Percentiles rank a stretch among this genome's conserved stretches.
phyloP scores from a whole-genome alignment of 2,113 vertebrate genomes.

The Ailurus styani region DNA sequence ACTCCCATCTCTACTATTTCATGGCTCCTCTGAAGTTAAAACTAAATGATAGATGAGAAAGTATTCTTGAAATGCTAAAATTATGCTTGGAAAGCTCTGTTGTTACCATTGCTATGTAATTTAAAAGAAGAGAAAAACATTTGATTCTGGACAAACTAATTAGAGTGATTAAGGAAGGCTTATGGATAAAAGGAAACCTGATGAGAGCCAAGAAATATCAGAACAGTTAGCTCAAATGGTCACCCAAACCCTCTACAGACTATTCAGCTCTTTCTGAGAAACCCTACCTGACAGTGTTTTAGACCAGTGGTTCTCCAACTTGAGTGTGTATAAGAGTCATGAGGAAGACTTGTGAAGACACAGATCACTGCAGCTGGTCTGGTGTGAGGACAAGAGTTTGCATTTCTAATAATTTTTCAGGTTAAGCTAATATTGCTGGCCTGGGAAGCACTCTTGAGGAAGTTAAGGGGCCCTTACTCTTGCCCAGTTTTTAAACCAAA shows the following conservation, averaged over 20 bases:
- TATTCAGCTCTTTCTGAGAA: background rate
- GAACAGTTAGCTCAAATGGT: background rate
- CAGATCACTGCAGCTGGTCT: background rate
- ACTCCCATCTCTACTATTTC: background rate
- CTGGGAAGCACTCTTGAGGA: background rate
- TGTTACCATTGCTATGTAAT: background rate
- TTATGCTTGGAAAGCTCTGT: background rate
- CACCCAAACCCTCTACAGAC: background rate
- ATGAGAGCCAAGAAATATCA: background rate
- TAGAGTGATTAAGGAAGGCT: background rate
- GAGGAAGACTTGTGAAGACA: background rate
- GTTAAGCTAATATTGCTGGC: background rate
- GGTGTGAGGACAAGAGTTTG: background rate
- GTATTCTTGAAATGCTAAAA: background rate
- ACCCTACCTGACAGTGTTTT: background rate
- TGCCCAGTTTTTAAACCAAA: background rate
- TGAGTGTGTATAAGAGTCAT: too few species aligned
- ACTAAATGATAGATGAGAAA: background rate
- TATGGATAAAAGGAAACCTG: background rate
- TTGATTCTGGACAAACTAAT: background rate
- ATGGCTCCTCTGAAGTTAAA: background rate
- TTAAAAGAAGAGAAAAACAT: background rate
- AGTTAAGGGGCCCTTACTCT: background rate
- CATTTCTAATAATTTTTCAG: background rate
- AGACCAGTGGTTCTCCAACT: background rate